phyloP scores from a whole-genome alignment of 2,888 invertebrate genomes.

The Sceliomorpha sp. region DNA sequence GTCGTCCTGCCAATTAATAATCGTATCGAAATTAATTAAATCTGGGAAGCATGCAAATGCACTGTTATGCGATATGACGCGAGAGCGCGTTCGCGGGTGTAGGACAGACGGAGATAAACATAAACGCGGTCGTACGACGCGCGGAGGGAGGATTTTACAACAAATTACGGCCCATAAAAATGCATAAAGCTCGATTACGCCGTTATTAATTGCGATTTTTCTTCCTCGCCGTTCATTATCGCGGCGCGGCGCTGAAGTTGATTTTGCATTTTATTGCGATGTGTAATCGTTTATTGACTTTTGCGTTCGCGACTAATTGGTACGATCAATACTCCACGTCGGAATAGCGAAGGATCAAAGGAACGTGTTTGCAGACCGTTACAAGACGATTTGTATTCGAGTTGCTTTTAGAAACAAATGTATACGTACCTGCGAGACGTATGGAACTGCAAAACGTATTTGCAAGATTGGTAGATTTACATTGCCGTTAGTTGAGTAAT shows the following conservation, averaged over 20 bases:
- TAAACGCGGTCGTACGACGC: constrained; percentile 35
- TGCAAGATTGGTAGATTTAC: too few species aligned
- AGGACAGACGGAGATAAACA: constrained; percentile 50
- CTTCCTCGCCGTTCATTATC: constrained; percentile 29
- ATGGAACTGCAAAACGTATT: too few species aligned
- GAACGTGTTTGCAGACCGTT: constrained; percentile 5
- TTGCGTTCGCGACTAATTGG: constrained; percentile 19
- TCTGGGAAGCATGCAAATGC: constrained; percentile 78
- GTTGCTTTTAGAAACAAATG: too few species aligned
- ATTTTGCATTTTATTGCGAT: constrained; percentile 36
- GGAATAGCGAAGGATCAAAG: constrained; percentile 13
- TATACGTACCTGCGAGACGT: too few species aligned
- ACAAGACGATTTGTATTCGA: constrained; percentile 15
- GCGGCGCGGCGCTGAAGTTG: constrained; percentile 20
- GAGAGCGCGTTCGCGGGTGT: constrained; percentile 47
- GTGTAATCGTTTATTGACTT: constrained; percentile 37
- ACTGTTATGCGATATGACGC: constrained; percentile 70
- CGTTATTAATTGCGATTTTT: constrained; percentile 73
- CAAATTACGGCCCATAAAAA: constrained; percentile 76
- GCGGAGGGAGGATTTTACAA: constrained; percentile 67
- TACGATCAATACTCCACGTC: constrained; percentile 12
- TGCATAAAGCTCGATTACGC: constrained; percentile 74
- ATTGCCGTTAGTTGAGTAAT: too few species aligned
- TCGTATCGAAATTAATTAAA: constrained; percentile 78
- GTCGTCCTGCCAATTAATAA: constrained; percentile 73